Percentiles rank a stretch among this genome's conserved stretches.
phyloP scores from a whole-genome alignment of 2,797 vertebrate genomes.

The Myiothlypis chrysogaster region DNA sequence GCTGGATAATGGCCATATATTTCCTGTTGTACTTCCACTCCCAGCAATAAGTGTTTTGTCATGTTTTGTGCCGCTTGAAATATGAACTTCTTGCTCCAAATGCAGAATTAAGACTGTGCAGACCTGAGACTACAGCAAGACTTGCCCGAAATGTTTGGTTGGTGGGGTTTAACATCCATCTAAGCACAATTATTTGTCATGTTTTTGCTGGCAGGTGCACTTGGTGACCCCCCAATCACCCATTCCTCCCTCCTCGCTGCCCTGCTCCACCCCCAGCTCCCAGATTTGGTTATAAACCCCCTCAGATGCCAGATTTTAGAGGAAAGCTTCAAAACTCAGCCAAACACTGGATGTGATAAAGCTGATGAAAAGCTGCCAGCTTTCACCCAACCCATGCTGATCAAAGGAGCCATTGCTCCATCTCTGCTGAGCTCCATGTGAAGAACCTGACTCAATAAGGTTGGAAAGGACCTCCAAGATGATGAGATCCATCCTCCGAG shows the following conservation, averaged over 20 bases:
- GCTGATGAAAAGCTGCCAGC: not conserved
- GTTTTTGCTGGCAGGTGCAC: not conserved
- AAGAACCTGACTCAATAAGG: accelerated
- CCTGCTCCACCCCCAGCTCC: not conserved
- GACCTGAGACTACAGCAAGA: not conserved
- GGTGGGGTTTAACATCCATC: not conserved
- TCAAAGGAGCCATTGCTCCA: accelerated
- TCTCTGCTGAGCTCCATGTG: accelerated
- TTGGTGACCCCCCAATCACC: not conserved
- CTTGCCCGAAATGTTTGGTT: not conserved
- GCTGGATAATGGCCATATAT: constrained; percentile 12
- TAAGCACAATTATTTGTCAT: not conserved
- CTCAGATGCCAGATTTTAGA: not conserved
- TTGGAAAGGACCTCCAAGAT: not conserved
- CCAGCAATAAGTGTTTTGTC: not conserved
- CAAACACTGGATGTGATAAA: not conserved
- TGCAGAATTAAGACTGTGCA: not conserved
- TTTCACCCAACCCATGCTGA: accelerated
- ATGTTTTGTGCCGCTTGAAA: not conserved
- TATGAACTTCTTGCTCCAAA: not conserved
- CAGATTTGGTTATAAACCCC: accelerated
- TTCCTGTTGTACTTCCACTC: not conserved
- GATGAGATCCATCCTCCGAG: not conserved
- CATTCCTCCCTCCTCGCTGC: not conserved
- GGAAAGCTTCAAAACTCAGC: not conserved